A percentile compares a stretch with the other conserved stretches of the same genome.
Evolutionary conservation across 37 sponge, comb jelly and placozoan genomes (phyloP).

Genomic region (Agelas oroides): DNA sequence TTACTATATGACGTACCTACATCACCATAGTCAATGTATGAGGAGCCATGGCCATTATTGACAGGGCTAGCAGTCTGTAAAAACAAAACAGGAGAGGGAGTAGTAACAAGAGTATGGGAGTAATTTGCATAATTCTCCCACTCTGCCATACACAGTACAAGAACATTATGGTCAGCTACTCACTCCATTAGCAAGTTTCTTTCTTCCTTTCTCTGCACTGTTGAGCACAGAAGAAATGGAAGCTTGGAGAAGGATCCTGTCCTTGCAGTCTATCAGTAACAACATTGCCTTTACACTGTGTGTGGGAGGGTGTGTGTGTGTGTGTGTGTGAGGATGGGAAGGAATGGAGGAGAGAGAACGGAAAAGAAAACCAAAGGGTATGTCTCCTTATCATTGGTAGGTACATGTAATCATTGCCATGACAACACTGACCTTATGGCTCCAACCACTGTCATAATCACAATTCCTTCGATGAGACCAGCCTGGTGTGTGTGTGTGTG

Average conservation of each 20-base stretch:
- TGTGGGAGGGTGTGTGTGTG: conserved; percentile 33
- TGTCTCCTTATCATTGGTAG: too few relatives aligned
- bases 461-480: conserved; percentile 86
- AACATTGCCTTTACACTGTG: conserved; percentile 92
- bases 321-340: conserved; percentile 1
- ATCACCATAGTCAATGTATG: conserved; percentile 89
- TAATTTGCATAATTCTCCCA: too few relatives aligned
- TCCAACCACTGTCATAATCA: conserved; percentile 81
- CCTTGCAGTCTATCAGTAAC: conserved; percentile 88
- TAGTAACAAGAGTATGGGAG: too few relatives aligned
- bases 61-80: neutral
- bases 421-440: conserved; percentile 91
- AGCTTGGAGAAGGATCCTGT: conserved; percentile 41
- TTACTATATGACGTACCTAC: conserved; percentile 64
- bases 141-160: too few relatives aligned
- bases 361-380: too few relatives aligned
- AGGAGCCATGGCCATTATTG: neutral
- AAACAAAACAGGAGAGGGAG: neutral
- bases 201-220: neutral
- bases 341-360: too few relatives aligned
- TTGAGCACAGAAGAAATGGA: too few relatives aligned
- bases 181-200: conserved; percentile 12
- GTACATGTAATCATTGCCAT: too few relatives aligned
- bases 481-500: too few relatives aligned
- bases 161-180: neutral